A percentile compares a stretch with the other conserved stretches of the same genome.
phyloP scores from a whole-genome alignment of 1,140 invertebrate genomes.

The Sitobion miscanthi region DNA sequence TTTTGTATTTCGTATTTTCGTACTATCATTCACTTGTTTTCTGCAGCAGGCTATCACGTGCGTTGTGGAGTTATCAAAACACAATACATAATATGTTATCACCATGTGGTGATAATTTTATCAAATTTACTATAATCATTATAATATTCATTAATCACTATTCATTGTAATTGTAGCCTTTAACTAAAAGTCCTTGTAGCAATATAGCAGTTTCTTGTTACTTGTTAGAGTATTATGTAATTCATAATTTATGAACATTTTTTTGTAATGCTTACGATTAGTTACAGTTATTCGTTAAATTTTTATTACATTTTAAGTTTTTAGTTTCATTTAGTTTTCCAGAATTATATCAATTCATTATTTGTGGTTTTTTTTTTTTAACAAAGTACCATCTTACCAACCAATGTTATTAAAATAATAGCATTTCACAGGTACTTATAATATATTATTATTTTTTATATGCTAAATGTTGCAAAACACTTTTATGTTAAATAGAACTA shows the following conservation, averaged over 20 bases:
- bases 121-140: background rate
- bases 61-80: background rate
- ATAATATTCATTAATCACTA: background rate
- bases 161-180: too few species aligned
- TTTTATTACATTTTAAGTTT: background rate
- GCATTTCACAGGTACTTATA: background rate
- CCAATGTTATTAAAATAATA: background rate
- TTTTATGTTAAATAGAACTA: background rate
- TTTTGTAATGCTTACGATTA: background rate
- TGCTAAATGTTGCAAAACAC: background rate
- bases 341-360: background rate
- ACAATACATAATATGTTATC: too few species aligned
- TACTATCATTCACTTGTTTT: background rate
- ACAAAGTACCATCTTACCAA: background rate
- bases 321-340: background rate
- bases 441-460: background rate
- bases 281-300: background rate
- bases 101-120: background rate
- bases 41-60: background rate
- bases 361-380: background rate
- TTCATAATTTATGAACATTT: background rate
- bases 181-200: too few species aligned
- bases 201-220: background rate
- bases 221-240: background rate
- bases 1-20: too few species aligned